Evolutionary conservation across 2,888 invertebrate genomes (phyloP), one percentile per base, ranked within the genome.

Genomic region (Tineola bisselliella): DNA sequence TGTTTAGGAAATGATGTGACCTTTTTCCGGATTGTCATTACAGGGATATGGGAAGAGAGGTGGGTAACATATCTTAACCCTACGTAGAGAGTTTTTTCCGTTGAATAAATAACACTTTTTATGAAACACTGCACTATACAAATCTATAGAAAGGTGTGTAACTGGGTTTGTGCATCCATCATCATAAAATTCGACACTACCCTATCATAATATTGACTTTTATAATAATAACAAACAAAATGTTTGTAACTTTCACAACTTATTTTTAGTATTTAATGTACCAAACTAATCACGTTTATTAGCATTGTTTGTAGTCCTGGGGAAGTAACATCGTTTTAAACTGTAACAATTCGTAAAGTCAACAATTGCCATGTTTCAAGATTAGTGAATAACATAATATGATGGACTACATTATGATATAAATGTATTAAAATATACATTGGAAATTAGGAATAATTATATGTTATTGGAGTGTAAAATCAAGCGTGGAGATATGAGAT

Each of bases 401-500:
- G n/a, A n/a, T n/a, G n/a, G n/a, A n/a, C n/a, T n/a, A n/a, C n/a
- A n/a, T n/a, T 43, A 5, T n/a, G 13, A 5, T 43, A 43, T 43
- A 43, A n/a, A 43, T 43, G 13, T 43, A 5, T 43, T n/a, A n/a
- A 43, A 12, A 12, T 3, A 43, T 43, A 43, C 8, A 43, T 43
- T 43, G 4, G 8, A n/a, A 43, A n/a, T 15, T 48, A 17, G 48
- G 3, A 48, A 48, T 48, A 48, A 48, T 48, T 13, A 48, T 48
- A 10, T 8, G 15, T 48, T 15, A 48, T 15, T 48, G 10, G 8
- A 48, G 8, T n/a, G 10, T 48, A 3, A 15, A 48, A 54, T 38
- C 33, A 62, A 44, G 58, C 54, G 56, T 59, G 56, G 60, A 61
- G 62, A 57, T 6, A 75, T 76, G 74, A 63, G 70, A 73, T 77